Conservation (phyloP, 2,797 vertebrate genomes). For the Lepus townsendii region DNA sequence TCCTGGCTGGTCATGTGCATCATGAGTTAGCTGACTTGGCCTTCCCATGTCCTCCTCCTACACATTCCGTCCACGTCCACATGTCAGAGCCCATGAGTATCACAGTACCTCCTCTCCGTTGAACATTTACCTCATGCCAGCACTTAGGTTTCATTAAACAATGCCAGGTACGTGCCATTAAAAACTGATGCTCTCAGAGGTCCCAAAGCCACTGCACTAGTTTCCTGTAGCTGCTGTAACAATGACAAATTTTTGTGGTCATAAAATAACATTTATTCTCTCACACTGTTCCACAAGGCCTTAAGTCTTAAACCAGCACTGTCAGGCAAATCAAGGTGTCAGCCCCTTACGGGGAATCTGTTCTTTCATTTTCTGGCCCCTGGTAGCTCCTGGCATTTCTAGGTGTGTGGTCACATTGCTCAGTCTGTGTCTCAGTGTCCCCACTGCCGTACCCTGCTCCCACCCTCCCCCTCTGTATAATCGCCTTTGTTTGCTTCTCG, state of each 20-base stretch:
- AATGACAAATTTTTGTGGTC: not conserved
- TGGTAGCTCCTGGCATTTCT: not conserved
- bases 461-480: not conserved
- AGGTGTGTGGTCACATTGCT: not conserved
- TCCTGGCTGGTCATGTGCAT: not conserved
- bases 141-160: not conserved
- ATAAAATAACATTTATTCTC: not conserved
- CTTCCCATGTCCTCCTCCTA: not conserved
- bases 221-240: not conserved
- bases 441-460: not conserved
- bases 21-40: not conserved
- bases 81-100: not conserved
- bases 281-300: not conserved
- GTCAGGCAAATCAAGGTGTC: not conserved
- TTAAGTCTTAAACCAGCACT: not conserved
- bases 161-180: not conserved
- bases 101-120: not conserved
- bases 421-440: not conserved
- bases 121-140: not conserved
- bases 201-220: not conserved
- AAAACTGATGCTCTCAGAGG: not conserved
- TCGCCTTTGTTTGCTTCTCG: not conserved
- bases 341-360: not conserved
- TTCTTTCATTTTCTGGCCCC: not conserved
- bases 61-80: not conserved